Base-by-base conservation (phyloP, 2,888 invertebrate species). In the Sarcophaga rosellei region DNA sequence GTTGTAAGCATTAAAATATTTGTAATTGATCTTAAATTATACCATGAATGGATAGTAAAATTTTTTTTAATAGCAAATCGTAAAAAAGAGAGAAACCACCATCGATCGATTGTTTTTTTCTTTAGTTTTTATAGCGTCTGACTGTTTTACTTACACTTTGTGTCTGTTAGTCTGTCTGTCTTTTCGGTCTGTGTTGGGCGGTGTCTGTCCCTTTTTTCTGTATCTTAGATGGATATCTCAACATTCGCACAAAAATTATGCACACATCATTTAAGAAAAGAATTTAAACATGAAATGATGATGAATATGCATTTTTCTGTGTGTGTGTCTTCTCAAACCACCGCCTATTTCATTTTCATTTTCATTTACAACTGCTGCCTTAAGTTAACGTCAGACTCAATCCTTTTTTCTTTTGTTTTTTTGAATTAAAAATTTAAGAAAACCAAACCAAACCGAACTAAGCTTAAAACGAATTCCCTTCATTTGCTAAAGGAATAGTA, bases 291-390 rank as follows among this genome's bases (percentile, higher is more conserved):
- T 78, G 66, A 86, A 83, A 82, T 83, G 61, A 86, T 86, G 83
- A 86, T 86, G 86, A 83, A 86, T 86, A 86, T 86, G 86, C 86
- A 83, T 83, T 70, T 78, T 78, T 78, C 25, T 73, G 63, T 76
- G 45, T 73, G 63, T 76, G 35, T 78, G 77, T 70, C 84, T 76
- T 70, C 84, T 76, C 70, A 61, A 35, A 69, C 45, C 59, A 78
- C 53, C 44, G 78, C 65, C 69, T 45, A 35, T 72, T 65, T 70
- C 53, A 12, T 53, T 17, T 66, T 35, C 35, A 12, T 66, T 23
- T 59, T 17, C 53, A 21, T 47, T 45, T 53, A 23, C 35, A 35
- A 35, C 35, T 35, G 70, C 6, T 53, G 8, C 12, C 4, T 47
- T 47, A 75, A 84, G 70, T 79, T 79, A 75, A 75, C 76, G 25